Base-by-base conservation (phyloP, 2,888 invertebrate species). In the Parnassius orleans region DNA sequence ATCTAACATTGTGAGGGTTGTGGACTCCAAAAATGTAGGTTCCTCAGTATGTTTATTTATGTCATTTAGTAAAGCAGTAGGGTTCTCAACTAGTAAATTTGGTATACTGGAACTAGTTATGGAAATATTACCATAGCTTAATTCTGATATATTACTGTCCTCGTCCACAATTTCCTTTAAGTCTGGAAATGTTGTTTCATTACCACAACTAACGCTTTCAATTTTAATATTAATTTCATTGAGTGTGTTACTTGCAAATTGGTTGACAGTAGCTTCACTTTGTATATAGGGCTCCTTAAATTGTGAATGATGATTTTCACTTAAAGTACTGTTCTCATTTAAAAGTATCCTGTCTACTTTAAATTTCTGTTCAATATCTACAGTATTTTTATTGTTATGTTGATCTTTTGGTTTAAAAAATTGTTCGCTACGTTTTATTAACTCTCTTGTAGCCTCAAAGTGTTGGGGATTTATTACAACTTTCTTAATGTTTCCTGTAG, bases 61-160 rank as follows among this genome's bases (percentile, higher is more conserved):
- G 46, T 59, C 67, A 1, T 70, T 64, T 3, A 75, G 24, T 42
- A 74, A 14, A 9, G 59, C 52, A 0, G 59, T 51, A 3, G 73
- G 72, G 42, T 73, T 72, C 0, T 67, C 63, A 5, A 33, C 33
- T 0, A 80, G 12, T 9, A 79, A 44, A 0, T 73, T 73, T 0
- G 75, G 65, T 33, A 70, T 74, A 10, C 47, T 62, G 2, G 69
- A 19, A 0, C 77, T 81, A 0, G 73, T 65, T 0, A 71, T 41
- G 0, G 86, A 84, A 1, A 79, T 43, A 10, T 76, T 77, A 10
- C 80, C 77, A 0, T 66, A 5, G 61, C 83, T 85, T 2, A 71
- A 71, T 0, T 75, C 76, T 0, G 87, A 86, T 19, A 76, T 69
- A 41, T 72, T 75, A 51, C 75, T 75, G 10, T 80, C 78, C 0